Evolutionary conservation across 2,113 vertebrate species (phyloP), one percentile per base, ranked within the genome.

Genomic region (Perca fluviatilis): DNA sequence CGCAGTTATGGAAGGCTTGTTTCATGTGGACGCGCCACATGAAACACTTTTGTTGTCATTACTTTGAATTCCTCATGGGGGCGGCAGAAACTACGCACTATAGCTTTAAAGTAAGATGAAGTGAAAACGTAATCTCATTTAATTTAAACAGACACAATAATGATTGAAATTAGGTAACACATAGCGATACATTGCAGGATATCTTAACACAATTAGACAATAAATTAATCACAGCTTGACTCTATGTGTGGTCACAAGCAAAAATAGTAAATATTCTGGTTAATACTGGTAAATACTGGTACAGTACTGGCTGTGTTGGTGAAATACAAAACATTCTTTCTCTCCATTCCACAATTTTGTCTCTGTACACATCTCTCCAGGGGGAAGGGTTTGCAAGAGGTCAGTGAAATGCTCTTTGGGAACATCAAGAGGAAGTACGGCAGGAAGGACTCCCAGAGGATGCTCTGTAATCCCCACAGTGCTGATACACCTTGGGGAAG

Each of bases 371-470:
- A 47, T 95, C 95, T 46, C 83, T 93, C 43, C 71, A 97, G 96
- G 89, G 97, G 98, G 51, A 95, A 92, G 54, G 92, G 95, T 62
- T 87, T 96, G 60, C 95, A 96, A 89, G 97, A 98, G 65, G 88
- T 94, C 87, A 91, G 95, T 0, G 96, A 99, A 67, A 97, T 97
- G 87, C 95, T 96, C 23, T 25, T 93, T 60, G 94, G 95, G 40
- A 96, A 95, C 89, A 95, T 94, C 70, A 98, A 99, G 95, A 97
- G 97, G 89, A 99, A 99, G 91, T 97, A 97, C 70, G 96, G 95
- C 88, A 98, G 97, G 91, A 99, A 97, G 88, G 97, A 99, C 65
- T 92, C 96, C 82, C 92, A 96, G 76, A 95, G 90, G 91, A 95
- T 88, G 92, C 95, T 97, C 71, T 88, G 89, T 72, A 92, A 91